These are phyloP conservation scores for Arge pagana DNA, from an alignment of 2,888 invertebrate species.

Conservation along the genomic window DNA sequence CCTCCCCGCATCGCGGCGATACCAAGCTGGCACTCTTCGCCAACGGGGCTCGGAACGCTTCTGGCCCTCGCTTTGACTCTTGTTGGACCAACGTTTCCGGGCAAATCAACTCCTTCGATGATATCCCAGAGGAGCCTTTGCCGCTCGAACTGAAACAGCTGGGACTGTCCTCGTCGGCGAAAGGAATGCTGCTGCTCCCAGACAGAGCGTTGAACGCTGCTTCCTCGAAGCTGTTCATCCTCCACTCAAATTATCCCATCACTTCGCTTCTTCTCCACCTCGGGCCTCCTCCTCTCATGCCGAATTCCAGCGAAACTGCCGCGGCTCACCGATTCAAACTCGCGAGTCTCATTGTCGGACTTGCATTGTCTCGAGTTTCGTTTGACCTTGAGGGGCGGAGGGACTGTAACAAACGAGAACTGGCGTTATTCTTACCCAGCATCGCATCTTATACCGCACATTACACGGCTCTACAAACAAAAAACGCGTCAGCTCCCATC, in stretches of 20 bases:
- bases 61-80: not conserved
- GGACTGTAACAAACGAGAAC: too few species aligned
- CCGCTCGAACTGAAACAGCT: conserved; percentile 23
- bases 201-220: conserved; percentile 31
- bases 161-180: conserved; percentile 42
- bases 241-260: too few species aligned
- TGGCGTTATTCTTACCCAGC: too few species aligned
- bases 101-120: conserved; percentile 32
- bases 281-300: not conserved
- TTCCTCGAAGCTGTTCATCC: conserved; percentile 37
- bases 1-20: not conserved
- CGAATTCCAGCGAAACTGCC: not conserved
- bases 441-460: too few species aligned
- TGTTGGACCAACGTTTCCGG: not conserved
- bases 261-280: not conserved
- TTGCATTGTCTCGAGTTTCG: not conserved
- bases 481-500: too few species aligned
- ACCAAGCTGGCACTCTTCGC: conserved; percentile 16
- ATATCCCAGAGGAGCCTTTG: conserved; percentile 29
- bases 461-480: too few species aligned
- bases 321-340: not conserved
- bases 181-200: conserved; percentile 36
- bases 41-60: conserved; percentile 8
- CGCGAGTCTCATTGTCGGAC: not conserved
- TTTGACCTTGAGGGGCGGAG: too few species aligned